A percentile compares a stretch with the other conserved stretches of the same genome.
Conservation (phyloP, 2,113 vertebrate genomes). For the Ameiurus melas region DNA sequence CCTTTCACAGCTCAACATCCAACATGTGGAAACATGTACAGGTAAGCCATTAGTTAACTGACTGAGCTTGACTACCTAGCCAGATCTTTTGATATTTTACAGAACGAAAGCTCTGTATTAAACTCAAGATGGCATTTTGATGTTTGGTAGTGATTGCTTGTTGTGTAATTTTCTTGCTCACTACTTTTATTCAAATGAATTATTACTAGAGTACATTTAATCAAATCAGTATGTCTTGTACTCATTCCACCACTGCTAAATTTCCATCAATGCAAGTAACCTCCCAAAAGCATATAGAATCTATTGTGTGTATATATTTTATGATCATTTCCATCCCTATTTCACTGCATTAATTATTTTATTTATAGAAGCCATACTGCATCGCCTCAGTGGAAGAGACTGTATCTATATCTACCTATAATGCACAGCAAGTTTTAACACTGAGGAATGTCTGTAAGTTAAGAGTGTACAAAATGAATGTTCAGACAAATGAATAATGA, state of each 20-base stretch:
- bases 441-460: background rate
- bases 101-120: background rate
- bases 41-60: background rate
- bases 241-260: background rate
- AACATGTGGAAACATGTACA: background rate
- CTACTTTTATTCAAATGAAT: background rate
- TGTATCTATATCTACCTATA: background rate
- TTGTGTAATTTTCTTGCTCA: background rate
- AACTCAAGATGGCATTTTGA: background rate
- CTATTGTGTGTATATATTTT: too few species aligned
- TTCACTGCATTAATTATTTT: background rate
- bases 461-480: background rate
- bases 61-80: too few species aligned
- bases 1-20: slow-evolving; percentile 21
- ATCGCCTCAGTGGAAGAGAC: background rate
- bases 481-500: background rate
- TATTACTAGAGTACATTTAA: background rate
- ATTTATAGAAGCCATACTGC: background rate
- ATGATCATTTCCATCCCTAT: background rate
- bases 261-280: too few species aligned
- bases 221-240: background rate
- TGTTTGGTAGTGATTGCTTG: background rate
- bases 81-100: background rate
- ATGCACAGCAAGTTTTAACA: background rate
- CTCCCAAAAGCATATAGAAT: too few species aligned